Conservation (phyloP, 92 coral and sea anemone species). For the Zoanthus sociatus region DNA sequence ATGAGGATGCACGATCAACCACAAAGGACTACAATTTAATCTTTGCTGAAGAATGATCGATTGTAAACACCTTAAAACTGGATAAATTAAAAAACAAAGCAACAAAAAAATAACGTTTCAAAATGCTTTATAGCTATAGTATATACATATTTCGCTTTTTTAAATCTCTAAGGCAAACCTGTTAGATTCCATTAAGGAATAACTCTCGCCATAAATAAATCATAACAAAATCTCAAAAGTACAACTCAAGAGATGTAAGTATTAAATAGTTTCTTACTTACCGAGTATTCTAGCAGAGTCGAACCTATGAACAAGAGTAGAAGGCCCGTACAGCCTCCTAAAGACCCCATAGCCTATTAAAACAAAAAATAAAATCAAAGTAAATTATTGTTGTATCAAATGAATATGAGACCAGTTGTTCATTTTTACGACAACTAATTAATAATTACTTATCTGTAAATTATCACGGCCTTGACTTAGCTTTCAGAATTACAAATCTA, state of each 20-base stretch:
- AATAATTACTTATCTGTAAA: conserved; percentile 76
- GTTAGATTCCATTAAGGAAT: conserved; percentile 43
- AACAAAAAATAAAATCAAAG: conserved; percentile 31
- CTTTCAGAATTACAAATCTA: conserved; percentile 42
- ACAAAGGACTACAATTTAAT: not conserved
- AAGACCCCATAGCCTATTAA: conserved; percentile 89
- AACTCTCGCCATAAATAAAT: conserved; percentile 80
- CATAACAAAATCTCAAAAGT: conserved; percentile 55
- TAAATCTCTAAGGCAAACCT: conserved; percentile 20
- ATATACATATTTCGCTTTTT: not conserved
- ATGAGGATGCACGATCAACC: conserved; percentile 4
- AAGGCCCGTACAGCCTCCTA: conserved; percentile 93
- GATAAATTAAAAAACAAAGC: not conserved
- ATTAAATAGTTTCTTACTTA: conserved; percentile 54
- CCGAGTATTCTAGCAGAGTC: conserved; percentile 87
- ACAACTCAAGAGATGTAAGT: not conserved
- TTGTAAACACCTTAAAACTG: conserved; percentile 1
- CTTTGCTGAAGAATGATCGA: not conserved
- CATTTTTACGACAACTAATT: conserved; percentile 70
- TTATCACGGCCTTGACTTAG: conserved; percentile 53
- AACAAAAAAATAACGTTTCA: not conserved
- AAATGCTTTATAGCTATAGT: not conserved
- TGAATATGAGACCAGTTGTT: conserved; percentile 55
- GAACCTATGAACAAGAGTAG: conserved; percentile 87
- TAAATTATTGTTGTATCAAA: not conserved